These are phyloP conservation scores for Drosophila sechellia DNA, from an alignment of 1,140 invertebrate species.

Conservation along the genomic window DNA sequence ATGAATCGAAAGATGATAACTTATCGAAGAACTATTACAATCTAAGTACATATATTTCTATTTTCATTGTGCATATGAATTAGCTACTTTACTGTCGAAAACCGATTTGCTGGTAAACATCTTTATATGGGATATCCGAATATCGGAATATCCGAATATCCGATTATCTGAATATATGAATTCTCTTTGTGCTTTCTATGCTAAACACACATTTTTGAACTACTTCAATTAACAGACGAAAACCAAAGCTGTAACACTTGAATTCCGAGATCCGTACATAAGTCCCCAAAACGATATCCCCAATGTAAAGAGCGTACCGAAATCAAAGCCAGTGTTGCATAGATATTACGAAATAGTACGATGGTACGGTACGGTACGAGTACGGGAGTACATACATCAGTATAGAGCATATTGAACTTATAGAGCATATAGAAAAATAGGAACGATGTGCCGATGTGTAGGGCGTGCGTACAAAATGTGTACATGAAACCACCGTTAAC, in stretches of 20 bases:
- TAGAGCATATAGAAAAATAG: constrained; percentile 6
- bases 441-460: constrained; percentile 19
- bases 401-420: neutral
- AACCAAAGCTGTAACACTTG: constrained; percentile 14
- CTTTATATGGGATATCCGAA: constrained; percentile 39
- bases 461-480: constrained; percentile 49
- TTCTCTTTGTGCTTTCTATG: constrained; percentile 51
- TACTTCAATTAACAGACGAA: constrained; percentile 40
- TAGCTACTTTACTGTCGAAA: constrained; percentile 47
- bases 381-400: neutral
- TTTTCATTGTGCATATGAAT: constrained; percentile 58
- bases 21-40: constrained; percentile 44
- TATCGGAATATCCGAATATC: constrained; percentile 28
- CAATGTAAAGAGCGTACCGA: neutral
- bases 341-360: constrained; percentile 19
- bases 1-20: constrained; percentile 39
- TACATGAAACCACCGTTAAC: constrained; percentile 62
- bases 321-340: constrained; percentile 34
- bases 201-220: constrained; percentile 41
- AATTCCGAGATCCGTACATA: constrained; percentile 14
- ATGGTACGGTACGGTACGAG: neutral
- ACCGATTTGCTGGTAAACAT: constrained; percentile 45
- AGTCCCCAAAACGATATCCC: constrained; percentile 1
- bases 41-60: constrained; percentile 55
- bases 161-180: constrained; percentile 21